Evolutionary conservation across 2,113 vertebrate genomes (phyloP), one percentile per base, ranked within the genome.

Genomic region (Nothobranchius kuhntae): DNA sequence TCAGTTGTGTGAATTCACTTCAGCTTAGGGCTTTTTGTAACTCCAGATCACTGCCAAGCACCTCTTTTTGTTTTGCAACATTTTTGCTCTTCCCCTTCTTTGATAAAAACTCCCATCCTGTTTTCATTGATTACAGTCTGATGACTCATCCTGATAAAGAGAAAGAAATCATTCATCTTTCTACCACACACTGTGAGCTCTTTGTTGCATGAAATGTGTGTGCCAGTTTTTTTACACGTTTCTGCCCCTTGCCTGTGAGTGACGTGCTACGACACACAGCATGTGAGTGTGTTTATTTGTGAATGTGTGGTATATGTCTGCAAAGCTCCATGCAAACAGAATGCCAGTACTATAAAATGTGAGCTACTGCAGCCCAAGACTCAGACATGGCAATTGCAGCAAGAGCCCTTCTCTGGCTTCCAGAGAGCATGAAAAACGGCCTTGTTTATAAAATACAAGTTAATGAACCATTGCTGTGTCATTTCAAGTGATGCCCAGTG

Each of bases 111-210:
- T 86, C 87, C 90, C 86, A 90, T 92, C 86, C 87, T 90, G 86
- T 90, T 91, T 87, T 89, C 86, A 90, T 91, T 90, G 92, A 91
- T 90, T 90, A 90, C 88, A 75, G 88, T 75, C 87, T 85, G 88
- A 90, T 92, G 83, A 92, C 89, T 91, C 91, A 93, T 86, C 75
- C 88, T 55, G 79, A 91, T 91, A 89, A 89, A 89, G 83, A 90
- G 30, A 77, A 83, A 68, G 74, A 35, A 59, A 44, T 40, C 38
- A 69, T 93, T 93, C 91, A 89, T 90, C 88, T 75, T 76, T 78
- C 74, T 77, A 87, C 87, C 80, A 79, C 90, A 89, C 88, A 91
- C 89, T 93, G 82, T 71, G 78, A 88, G 86, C 76, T 82, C 64
- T 92, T 93, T 94, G 92, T 94, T 88, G 80, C 73, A 68, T 72